Percentiles rank a stretch among this genome's conserved stretches.
phyloP scores from a whole-genome alignment of 64 coral and sea anemone species.

The Pocillopora damicornis region DNA sequence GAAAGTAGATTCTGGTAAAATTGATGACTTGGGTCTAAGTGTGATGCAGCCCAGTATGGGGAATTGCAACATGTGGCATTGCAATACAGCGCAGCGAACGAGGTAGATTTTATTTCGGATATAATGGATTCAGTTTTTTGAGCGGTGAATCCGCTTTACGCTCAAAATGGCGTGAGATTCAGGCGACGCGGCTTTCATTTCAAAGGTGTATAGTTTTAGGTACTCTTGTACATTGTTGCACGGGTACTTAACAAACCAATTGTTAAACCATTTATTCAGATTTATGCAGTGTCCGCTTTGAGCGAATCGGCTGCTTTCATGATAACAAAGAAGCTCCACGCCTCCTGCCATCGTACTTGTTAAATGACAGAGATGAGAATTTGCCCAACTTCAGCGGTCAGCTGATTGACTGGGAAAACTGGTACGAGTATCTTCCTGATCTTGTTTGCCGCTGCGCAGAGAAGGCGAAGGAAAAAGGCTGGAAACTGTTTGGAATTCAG shows the following conservation, averaged over 20 bases:
- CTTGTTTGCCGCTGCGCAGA: conserved; percentile 71
- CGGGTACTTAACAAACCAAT: no score
- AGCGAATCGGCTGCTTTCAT: conserved; percentile 55
- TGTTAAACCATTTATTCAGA: neutral
- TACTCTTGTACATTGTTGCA: neutral
- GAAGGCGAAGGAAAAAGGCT: conserved; percentile 37
- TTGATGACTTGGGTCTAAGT: no score
- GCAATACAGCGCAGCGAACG: no score
- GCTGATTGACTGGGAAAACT: conserved; percentile 68
- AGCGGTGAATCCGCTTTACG: no score
- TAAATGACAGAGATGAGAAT: conserved; percentile 57
- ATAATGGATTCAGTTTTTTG: no score
- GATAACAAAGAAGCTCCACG: conserved; percentile 65
- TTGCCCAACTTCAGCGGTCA: conserved; percentile 50
- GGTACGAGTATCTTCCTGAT: conserved; percentile 62
- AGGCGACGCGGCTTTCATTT: no score
- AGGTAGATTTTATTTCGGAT: no score
- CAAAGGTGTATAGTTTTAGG: neutral
- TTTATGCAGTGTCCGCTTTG: conserved; percentile 8
- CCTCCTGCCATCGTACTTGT: conserved; percentile 59
- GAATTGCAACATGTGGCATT: no score
- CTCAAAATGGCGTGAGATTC: no score
- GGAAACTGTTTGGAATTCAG: conserved; percentile 67
- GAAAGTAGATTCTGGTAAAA: no score
- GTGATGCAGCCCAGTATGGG: no score